phyloP scores from a whole-genome alignment of 2,113 vertebrate species.

The Pachypanchax playfairii region DNA sequence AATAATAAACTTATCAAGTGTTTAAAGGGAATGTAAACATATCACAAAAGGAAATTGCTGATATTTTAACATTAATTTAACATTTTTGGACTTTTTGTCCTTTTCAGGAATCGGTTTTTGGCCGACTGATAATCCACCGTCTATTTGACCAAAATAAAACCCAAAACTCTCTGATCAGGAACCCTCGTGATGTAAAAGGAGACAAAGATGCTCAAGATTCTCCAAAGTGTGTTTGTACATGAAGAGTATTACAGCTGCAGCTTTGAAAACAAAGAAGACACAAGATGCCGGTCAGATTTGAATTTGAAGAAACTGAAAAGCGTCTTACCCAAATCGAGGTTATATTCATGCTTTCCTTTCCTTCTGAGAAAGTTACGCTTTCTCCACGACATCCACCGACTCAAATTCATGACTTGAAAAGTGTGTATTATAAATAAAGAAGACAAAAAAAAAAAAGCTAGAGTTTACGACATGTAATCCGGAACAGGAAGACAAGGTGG shows the following conservation, averaged over 20 bases:
- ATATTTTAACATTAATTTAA: no score
- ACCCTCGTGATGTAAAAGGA: background rate
- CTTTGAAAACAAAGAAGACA: background rate
- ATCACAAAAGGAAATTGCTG: no score
- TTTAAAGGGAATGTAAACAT: no score
- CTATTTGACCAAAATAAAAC: no score
- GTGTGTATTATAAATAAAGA: background rate
- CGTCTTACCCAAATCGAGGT: slow-evolving; percentile 57
- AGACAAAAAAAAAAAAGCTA: background rate
- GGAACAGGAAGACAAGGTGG: slow-evolving; percentile 67
- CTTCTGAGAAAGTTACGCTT: slow-evolving; percentile 69
- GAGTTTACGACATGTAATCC: slow-evolving; percentile 39
- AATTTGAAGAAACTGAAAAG: background rate
- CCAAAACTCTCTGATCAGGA: background rate
- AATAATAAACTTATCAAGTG: no score
- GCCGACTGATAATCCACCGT: no score
- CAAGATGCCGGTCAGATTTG: background rate
- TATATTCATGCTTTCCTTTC: slow-evolving; percentile 53
- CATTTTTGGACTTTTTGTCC: no score
- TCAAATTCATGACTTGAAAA: slow-evolving; percentile 69
- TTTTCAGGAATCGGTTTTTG: no score
- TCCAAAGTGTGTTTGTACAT: background rate
- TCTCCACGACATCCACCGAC: slow-evolving; percentile 77
- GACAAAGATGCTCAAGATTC: background rate
- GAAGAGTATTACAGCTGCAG: background rate